Conservation (phyloP, 2,797 vertebrate genomes). For the Scomberomorus guttatus region DNA sequence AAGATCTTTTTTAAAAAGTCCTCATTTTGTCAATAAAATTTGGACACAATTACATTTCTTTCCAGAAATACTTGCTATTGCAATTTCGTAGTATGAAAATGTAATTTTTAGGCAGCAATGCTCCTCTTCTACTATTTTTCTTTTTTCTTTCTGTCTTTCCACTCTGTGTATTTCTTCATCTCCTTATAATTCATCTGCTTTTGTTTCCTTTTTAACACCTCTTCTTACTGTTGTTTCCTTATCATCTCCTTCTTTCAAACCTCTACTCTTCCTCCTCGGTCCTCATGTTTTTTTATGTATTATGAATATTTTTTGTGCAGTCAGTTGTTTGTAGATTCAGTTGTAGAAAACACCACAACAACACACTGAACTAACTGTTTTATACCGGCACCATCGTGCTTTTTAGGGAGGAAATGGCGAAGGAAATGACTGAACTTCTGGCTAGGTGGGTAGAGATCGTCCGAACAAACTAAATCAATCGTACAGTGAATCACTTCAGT, state of each 20-base stretch:
- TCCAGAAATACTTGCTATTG: neutral
- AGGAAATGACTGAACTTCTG: constrained; percentile 95
- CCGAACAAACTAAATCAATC: neutral
- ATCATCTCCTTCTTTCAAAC: neutral
- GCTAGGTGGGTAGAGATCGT: constrained; percentile 90
- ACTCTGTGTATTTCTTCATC: neutral
- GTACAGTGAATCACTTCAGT: neutral
- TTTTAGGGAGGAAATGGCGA: constrained; percentile 97
- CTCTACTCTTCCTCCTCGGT: neutral
- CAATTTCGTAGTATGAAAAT: neutral
- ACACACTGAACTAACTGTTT: constrained; percentile 36
- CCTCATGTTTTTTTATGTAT: neutral
- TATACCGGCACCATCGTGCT: constrained; percentile 72
- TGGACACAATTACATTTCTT: too few relatives aligned
- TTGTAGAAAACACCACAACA: neutral
- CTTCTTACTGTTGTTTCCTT: neutral
- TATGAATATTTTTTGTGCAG: neutral
- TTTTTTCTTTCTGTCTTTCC: neutral
- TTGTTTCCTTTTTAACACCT: neutral
- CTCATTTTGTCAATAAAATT: too few relatives aligned
- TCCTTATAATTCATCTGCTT: neutral
- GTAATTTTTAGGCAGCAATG: neutral
- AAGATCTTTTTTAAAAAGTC: too few relatives aligned
- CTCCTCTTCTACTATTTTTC: neutral
- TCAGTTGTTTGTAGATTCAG: neutral